These are phyloP conservation scores for Seison nebaliae DNA, from an alignment of 1,140 invertebrate species.

Conservation along the genomic window DNA sequence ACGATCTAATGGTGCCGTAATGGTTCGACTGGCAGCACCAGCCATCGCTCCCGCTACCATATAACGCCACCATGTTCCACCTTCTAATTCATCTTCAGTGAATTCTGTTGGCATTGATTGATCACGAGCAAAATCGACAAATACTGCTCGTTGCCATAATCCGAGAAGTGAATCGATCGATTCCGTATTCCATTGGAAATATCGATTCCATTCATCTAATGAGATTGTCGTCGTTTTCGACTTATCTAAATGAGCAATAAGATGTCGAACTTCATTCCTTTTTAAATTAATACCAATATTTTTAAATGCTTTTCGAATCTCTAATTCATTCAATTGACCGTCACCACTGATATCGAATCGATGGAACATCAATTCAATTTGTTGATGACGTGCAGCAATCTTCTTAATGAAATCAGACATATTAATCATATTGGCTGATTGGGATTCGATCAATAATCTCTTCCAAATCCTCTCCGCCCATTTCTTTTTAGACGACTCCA, in stretches of 20 bases:
- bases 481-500: not conserved
- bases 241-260: constrained; percentile 4
- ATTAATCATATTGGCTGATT: constrained; percentile 1
- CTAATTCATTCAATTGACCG: constrained; percentile 1
- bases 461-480: constrained; percentile 1
- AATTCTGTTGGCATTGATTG: constrained; percentile 9
- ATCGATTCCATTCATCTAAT: constrained; percentile 7
- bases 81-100: constrained; percentile 35
- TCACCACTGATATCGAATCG: constrained; percentile 3
- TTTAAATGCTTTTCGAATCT: constrained; percentile 6
- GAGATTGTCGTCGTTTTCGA: constrained; percentile 1
- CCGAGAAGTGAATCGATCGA: constrained; percentile 5
- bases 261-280: not conserved
- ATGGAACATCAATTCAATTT: constrained; percentile 10
- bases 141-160: constrained; percentile 3
- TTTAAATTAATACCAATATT: constrained; percentile 7
- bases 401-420: constrained; percentile 6
- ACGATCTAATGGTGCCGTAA: constrained; percentile 79
- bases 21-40: constrained; percentile 73
- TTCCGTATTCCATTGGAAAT: constrained; percentile 6
- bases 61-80: constrained; percentile 90
- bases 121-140: constrained; percentile 7
- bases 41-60: constrained; percentile 76
- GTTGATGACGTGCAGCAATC: constrained; percentile 4
- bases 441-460: too few species aligned